Percentiles rank a stretch among this genome's conserved stretches.
These are phyloP conservation scores for Sebastes matsubarae DNA, from an alignment of 2,797 vertebrate genomes.

Conservation along the genomic window DNA sequence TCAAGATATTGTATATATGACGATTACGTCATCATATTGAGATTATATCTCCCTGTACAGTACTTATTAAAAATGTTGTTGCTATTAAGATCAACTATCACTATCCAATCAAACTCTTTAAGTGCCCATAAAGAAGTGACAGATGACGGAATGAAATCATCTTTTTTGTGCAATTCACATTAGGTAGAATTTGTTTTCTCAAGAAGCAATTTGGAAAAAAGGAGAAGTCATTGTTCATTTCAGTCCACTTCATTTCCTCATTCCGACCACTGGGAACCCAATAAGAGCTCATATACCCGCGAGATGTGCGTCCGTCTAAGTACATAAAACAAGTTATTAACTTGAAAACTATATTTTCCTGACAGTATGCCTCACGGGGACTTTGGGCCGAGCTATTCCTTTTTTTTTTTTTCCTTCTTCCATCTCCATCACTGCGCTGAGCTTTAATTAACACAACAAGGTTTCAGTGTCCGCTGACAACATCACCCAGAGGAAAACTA, in stretches of 20 bases:
- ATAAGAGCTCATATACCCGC: conserved; percentile 19
- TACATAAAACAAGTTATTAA: conserved; percentile 69
- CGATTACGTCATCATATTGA: not conserved
- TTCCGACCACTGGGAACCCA: conserved; percentile 25
- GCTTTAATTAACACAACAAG: conserved; percentile 80
- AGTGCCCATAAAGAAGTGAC: not conserved
- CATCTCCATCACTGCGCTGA: conserved; percentile 51
- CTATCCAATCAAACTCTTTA: not conserved
- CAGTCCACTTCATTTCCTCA: not conserved
- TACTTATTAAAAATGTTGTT: not conserved
- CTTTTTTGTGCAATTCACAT: not conserved
- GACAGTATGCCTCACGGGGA: conserved; percentile 55
- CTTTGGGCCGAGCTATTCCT: conserved; percentile 20
- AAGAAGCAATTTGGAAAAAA: not conserved
- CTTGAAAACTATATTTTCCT: conserved; percentile 64
- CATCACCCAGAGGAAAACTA: conserved; percentile 71
- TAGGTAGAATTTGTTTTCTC: conserved; percentile 3
- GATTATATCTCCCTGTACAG: not conserved
- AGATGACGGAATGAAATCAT: not conserved
- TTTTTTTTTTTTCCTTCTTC: not conserved
- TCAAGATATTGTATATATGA: not conserved
- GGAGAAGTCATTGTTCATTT: conserved; percentile 13
- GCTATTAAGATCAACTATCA: not conserved
- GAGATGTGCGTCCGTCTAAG: conserved; percentile 46
- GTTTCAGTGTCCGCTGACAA: conserved; percentile 71